Conservation (phyloP, 1,140 invertebrate genomes). For the Pygmarrhopalites habei region DNA sequence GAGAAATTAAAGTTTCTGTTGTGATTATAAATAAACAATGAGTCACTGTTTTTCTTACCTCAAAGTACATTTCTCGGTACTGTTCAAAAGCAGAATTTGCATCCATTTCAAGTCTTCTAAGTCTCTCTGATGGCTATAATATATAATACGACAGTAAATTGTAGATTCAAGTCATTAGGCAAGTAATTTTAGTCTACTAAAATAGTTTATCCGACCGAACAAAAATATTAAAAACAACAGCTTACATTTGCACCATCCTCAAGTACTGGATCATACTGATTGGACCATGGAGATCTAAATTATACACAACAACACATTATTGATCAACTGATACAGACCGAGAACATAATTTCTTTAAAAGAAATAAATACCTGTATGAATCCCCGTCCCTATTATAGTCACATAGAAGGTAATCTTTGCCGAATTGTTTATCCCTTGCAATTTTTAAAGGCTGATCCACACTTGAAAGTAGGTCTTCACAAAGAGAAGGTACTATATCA, state of each 20-base stretch:
- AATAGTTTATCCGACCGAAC: too few species aligned
- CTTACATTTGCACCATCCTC: slow-evolving; percentile 97
- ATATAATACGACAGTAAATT: too few species aligned
- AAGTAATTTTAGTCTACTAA: too few species aligned
- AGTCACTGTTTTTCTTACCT: too few species aligned
- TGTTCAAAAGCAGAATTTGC: slow-evolving; percentile 98
- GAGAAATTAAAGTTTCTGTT: too few species aligned
- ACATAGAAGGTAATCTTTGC: slow-evolving; percentile 95
- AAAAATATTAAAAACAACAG: too few species aligned
- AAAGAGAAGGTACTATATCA: slow-evolving; percentile 88
- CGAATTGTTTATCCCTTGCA: slow-evolving; percentile 84
- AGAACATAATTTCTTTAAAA: too few species aligned
- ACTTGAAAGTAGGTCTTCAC: slow-evolving; percentile 92
- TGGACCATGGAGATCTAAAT: slow-evolving; percentile 99
- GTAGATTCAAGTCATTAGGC: too few species aligned
- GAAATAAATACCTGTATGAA: slow-evolving; percentile 93
- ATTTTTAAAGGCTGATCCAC: slow-evolving; percentile 99
- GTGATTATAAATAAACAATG: too few species aligned
- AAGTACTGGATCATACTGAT: slow-evolving; percentile 93
- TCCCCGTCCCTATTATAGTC: slow-evolving; percentile 99
- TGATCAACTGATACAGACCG: too few species aligned
- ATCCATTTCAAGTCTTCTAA: slow-evolving; percentile 92
- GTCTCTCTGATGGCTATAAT: slow-evolving; percentile 93
- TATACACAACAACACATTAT: too few species aligned
- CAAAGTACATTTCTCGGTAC: slow-evolving; percentile 99